Percentiles rank a stretch among this genome's conserved stretches.
phyloP scores from a whole-genome alignment of 2,888 invertebrate species.

The Zygaena filipendulae region DNA sequence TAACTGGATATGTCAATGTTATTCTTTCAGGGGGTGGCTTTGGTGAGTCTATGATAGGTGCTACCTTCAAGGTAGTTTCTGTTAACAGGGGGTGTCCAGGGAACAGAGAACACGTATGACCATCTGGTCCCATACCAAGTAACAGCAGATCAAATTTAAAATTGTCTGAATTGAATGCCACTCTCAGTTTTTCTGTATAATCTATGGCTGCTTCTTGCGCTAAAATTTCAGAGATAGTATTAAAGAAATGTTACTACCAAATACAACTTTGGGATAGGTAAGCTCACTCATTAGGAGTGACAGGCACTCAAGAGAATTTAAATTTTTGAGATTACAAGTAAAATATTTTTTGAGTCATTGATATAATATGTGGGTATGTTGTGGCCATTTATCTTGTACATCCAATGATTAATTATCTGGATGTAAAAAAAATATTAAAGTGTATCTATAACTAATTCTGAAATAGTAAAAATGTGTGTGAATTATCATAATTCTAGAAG shows the following conservation, averaged over 20 bases:
- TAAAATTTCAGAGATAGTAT: too few relatives aligned
- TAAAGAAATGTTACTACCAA: conserved; percentile 23
- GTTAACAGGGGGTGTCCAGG: conserved; percentile 79
- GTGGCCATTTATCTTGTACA: too few relatives aligned
- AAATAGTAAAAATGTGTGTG: too few relatives aligned
- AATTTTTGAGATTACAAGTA: too few relatives aligned
- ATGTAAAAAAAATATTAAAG: too few relatives aligned
- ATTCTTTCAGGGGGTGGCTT: conserved; percentile 94
- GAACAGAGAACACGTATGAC: conserved; percentile 97
- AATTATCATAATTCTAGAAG: too few relatives aligned
- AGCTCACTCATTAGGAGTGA: too few relatives aligned
- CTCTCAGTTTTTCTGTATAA: conserved; percentile 74
- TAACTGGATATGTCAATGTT: conserved; percentile 90
- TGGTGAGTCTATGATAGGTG: conserved; percentile 91
- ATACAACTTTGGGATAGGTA: neutral
- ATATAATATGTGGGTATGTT: too few relatives aligned
- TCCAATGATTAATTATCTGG: too few relatives aligned
- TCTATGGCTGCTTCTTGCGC: conserved; percentile 81
- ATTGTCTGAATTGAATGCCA: conserved; percentile 66
- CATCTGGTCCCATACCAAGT: conserved; percentile 97
- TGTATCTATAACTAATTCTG: too few relatives aligned
- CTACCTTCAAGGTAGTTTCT: conserved; percentile 76
- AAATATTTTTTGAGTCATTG: too few relatives aligned
- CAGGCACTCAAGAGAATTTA: too few relatives aligned
- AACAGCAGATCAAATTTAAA: conserved; percentile 85